Evolutionary conservation across 2,113 vertebrate genomes (phyloP), one percentile per base, ranked within the genome.

Genomic region (Terrapene triunguis): DNA sequence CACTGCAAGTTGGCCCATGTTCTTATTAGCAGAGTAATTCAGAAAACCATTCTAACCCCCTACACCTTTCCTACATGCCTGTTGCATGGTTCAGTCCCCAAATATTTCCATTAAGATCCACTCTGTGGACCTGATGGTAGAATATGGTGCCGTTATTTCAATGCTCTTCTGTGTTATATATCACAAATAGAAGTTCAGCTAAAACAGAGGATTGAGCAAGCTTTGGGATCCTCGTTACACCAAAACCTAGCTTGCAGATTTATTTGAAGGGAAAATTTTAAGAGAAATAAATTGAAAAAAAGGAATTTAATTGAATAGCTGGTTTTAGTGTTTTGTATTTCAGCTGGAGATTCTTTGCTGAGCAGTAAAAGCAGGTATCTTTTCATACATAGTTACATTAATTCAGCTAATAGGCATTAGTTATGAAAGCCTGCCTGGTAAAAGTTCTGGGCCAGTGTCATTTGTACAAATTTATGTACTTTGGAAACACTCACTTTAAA

Each of bases 401-500:
- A 97, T 96, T 97, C 93, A 96, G 92, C 79, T 65, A 98, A 98
- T 90, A 97, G 82, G 95, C 69, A 87, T 97, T 97, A 96, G 97
- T 98, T 96, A 95, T 97, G 97, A 95, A 96, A 97, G 94, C n/a
- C 83, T 62, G 21, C 84, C 85, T 96, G 91, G 85, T 96, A 94
- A 97, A 97, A 93, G 69, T 95, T 96, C 95, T 84, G 78, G 97
- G 95, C 90, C 95, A 97, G 94, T 94, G 84, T 98, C 97, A 72
- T 88, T 97, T 96, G 94, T 95, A 96, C 88, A 97, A 96, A 96
- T 84, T 95, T 97, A 97, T 96, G 82, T 91, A 92, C 78, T 82
- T 96, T 93, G 91, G 94, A 97, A 98, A 95, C 59, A 88, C 69
- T 91, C 32, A 57, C 86, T 92, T 92, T 84, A 96, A 97, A 96